phyloP scores from a whole-genome alignment of 2,113 vertebrate species.

The Hippoglossus stenolepis region DNA sequence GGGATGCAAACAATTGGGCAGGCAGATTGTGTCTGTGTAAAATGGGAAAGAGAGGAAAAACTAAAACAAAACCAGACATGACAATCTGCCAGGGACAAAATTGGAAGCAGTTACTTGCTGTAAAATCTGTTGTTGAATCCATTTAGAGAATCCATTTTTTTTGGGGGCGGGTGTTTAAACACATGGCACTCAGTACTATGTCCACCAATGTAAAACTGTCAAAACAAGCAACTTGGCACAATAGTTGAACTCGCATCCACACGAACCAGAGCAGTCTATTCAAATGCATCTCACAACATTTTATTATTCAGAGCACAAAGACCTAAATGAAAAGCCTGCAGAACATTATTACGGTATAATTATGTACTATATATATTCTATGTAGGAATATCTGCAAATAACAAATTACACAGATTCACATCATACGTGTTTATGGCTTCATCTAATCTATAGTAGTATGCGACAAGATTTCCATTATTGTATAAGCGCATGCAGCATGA shows the following conservation, averaged over 20 bases:
- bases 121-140: constrained; percentile 13
- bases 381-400: constrained; percentile 3
- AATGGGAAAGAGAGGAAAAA: constrained; percentile 42
- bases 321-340: not conserved
- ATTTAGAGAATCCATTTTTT: constrained; percentile 24
- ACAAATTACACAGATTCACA: not conserved
- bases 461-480: not conserved
- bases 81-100: constrained; percentile 39
- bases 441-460: too few species aligned
- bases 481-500: constrained; percentile 1
- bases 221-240: constrained; percentile 11
- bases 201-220: constrained; percentile 14
- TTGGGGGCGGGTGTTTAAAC: not conserved
- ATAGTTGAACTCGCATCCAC: constrained; percentile 7
- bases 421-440: too few species aligned
- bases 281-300: not conserved
- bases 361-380: not conserved
- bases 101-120: constrained; percentile 16
- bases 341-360: not conserved
- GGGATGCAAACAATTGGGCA: constrained; percentile 51
- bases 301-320: not conserved
- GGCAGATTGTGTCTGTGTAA: constrained; percentile 49
- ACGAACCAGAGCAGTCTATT: not conserved
- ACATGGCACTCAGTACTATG: not conserved
- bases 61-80: constrained; percentile 52